Percentiles rank a stretch among this genome's conserved stretches.
Conservation (phyloP, 2,797 vertebrate species). For the Eospalax fontanierii region DNA sequence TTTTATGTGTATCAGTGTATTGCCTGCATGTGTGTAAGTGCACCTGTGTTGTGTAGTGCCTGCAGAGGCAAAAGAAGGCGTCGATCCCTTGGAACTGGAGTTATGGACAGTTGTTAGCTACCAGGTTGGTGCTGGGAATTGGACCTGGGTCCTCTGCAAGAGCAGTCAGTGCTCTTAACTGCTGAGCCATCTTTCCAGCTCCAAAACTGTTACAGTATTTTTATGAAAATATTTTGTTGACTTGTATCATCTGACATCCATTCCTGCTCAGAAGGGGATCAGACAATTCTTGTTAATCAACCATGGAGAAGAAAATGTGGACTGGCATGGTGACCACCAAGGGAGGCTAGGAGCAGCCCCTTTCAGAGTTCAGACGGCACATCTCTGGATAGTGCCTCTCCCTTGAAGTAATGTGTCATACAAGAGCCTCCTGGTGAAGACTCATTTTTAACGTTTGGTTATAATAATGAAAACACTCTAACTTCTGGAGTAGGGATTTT, state of each 20-base stretch:
- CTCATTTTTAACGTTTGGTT: background rate
- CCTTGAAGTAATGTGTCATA: background rate
- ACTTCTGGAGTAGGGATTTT: background rate
- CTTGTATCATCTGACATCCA: background rate
- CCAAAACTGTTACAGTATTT: background rate
- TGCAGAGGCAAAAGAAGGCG: no score
- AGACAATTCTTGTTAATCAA: background rate
- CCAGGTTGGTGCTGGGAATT: no score
- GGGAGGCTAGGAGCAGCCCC: rapidly evolving
- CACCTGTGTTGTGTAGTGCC: no score
- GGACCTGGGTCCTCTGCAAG: no score
- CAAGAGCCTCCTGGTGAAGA: background rate
- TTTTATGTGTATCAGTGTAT: no score
- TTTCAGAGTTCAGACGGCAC: background rate
- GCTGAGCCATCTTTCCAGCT: no score
- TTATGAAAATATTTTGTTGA: background rate
- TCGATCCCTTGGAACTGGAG: no score
- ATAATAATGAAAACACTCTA: background rate
- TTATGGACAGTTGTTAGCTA: no score
- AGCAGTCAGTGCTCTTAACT: no score
- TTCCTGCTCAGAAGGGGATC: background rate
- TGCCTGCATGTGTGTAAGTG: no score
- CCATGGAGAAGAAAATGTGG: background rate
- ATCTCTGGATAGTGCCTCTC: background rate
- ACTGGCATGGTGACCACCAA: background rate